These are phyloP conservation scores for Neopipo cinnamomea DNA, from an alignment of 2,113 vertebrate species.

Conservation along the genomic window DNA sequence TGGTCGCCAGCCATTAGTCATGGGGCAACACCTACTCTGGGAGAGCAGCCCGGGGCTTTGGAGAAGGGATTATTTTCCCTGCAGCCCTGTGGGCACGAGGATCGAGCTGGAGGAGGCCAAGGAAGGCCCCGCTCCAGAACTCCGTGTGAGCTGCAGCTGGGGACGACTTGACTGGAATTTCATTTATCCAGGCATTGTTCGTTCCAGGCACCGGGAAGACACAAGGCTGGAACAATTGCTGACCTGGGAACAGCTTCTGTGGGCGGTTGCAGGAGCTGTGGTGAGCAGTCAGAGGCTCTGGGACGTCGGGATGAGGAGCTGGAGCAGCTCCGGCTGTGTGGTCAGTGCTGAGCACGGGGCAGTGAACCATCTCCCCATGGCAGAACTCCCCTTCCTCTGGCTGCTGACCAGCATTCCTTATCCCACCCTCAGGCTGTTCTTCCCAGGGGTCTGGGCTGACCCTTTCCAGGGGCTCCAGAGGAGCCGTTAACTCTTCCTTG, in stretches of 20 bases:
- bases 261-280: background rate
- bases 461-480: background rate
- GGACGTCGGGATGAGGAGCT: rapidly evolving
- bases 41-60: background rate
- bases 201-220: rapidly evolving
- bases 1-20: background rate
- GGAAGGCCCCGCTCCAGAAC: background rate
- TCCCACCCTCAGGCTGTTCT: slow-evolving; percentile 7
- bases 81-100: background rate
- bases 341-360: background rate
- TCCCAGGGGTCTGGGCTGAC: background rate
- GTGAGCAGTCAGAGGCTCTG: background rate
- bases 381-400: background rate
- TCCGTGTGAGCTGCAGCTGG: background rate
- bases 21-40: background rate
- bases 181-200: background rate
- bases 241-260: background rate
- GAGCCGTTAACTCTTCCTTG: background rate
- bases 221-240: background rate
- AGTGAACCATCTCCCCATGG: background rate
- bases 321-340: rapidly evolving
- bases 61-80: background rate
- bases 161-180: background rate
- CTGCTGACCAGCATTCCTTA: background rate
- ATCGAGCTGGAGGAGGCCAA: background rate